A percentile compares a stretch with the other conserved stretches of the same genome.
Evolutionary conservation across 2,113 vertebrate genomes (phyloP).

Genomic region (Leucoraja erinaceus): DNA sequence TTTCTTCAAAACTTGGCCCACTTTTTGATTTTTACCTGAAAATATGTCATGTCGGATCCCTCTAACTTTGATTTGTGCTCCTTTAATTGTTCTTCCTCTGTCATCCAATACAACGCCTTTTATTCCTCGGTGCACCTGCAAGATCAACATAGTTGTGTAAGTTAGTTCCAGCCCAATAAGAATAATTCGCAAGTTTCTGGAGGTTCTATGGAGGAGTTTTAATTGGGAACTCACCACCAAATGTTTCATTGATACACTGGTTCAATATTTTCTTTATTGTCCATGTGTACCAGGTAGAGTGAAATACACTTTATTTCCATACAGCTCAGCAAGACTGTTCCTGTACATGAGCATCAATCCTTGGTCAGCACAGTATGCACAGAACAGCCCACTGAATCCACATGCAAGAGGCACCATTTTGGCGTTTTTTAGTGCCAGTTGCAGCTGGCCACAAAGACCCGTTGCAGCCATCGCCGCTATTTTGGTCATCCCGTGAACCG

Average conservation of each 20-base stretch:
- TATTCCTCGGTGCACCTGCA: conserved; percentile 83
- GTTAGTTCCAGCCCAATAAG: neutral
- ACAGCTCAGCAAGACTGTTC: too few species aligned
- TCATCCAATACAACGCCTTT: conserved; percentile 80
- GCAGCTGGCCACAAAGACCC: too few species aligned
- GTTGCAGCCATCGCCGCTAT: too few species aligned
- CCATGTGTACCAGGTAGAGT: too few species aligned
- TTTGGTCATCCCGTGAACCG: too few species aligned
- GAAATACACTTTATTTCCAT: too few species aligned
- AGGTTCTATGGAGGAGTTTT: neutral
- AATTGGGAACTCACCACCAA: neutral
- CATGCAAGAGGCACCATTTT: too few species aligned
- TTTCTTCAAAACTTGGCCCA: neutral
- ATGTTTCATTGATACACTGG: neutral
- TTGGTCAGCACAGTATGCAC: too few species aligned
- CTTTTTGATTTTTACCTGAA: conserved; percentile 64
- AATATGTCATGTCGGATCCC: conserved; percentile 82
- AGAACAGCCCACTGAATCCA: too few species aligned
- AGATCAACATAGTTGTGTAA: conserved; percentile 35
- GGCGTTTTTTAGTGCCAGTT: too few species aligned
- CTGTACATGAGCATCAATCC: too few species aligned
- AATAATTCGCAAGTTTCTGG: neutral
- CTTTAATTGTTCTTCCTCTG: conserved; percentile 76
- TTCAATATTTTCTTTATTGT: too few species aligned
- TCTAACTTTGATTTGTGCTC: conserved; percentile 73